A percentile compares a stretch with the other conserved stretches of the same genome.
These are phyloP conservation scores for Vicugna pacos DNA, from an alignment of 2,113 vertebrate genomes.

Conservation along the genomic window DNA sequence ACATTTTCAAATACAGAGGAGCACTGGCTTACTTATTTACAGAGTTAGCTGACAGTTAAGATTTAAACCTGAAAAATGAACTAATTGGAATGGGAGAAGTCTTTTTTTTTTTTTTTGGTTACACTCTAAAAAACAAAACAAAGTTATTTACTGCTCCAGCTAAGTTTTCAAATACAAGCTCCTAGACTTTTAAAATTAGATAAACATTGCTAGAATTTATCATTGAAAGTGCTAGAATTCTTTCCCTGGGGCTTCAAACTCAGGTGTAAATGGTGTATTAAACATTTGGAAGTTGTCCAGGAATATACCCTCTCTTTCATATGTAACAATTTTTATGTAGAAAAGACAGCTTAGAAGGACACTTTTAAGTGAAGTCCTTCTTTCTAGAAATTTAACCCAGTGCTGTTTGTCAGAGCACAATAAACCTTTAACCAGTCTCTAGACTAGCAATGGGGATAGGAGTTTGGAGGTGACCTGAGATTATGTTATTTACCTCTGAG, in stretches of 20 bases:
- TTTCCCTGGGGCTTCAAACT: slow-evolving; percentile 52
- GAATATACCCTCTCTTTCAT: background rate
- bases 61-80: slow-evolving; percentile 50
- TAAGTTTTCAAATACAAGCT: slow-evolving; percentile 49
- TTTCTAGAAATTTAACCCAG: slow-evolving; percentile 42
- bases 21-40: background rate
- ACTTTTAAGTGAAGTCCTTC: slow-evolving; percentile 44
- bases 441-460: background rate
- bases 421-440: slow-evolving; percentile 32
- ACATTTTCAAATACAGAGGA: background rate
- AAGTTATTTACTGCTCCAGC: slow-evolving; percentile 46
- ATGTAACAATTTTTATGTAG: slow-evolving; percentile 1
- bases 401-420: background rate
- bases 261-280: slow-evolving; percentile 56
- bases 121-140: slow-evolving; percentile 42
- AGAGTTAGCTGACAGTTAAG: background rate
- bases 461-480: background rate
- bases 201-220: slow-evolving; percentile 69
- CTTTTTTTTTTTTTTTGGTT: background rate
- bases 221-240: slow-evolving; percentile 47
- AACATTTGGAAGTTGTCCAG: slow-evolving; percentile 61
- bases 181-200: slow-evolving; percentile 56
- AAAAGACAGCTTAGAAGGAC: slow-evolving; percentile 36
- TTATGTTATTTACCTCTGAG: background rate
- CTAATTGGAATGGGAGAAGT: background rate